phyloP scores from a whole-genome alignment of 2,113 vertebrate species.

The Poecile atricapillus region DNA sequence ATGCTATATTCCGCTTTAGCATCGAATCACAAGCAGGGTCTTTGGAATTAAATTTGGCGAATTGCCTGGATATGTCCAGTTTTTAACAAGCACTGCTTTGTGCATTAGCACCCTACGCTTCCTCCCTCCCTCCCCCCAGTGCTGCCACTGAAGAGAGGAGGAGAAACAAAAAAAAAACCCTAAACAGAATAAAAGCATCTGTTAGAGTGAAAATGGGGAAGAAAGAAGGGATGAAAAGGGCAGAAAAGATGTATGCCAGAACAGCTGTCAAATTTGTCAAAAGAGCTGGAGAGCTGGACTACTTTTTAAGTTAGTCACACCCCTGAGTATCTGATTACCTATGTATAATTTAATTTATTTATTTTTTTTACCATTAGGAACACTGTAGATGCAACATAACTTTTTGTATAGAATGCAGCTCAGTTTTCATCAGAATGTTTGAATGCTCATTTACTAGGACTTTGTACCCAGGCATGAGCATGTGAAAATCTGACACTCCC shows the following conservation, averaged over 20 bases:
- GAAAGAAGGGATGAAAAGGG: constrained; percentile 37
- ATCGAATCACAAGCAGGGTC: constrained; percentile 70
- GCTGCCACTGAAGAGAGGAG: constrained; percentile 55
- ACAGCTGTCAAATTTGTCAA: constrained; percentile 72
- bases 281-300: constrained; percentile 56
- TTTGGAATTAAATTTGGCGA: constrained; percentile 84
- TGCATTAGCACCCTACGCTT: constrained; percentile 69
- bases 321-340: constrained; percentile 36
- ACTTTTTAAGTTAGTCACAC: constrained; percentile 27
- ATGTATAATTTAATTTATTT: not conserved
- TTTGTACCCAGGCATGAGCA: not conserved
- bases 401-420: not conserved
- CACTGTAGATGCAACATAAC: not conserved
- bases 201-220: constrained; percentile 63
- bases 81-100: constrained; percentile 89
- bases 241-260: constrained; percentile 57
- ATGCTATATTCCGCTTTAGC: constrained; percentile 74
- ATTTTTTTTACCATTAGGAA: not conserved
- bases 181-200: constrained; percentile 83
- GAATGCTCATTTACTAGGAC: not conserved
- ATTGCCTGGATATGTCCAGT: constrained; percentile 84
- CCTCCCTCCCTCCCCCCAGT: constrained; percentile 43
- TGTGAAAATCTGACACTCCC: not conserved
- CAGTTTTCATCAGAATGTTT: not conserved
- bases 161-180: constrained; percentile 74